phyloP scores from a whole-genome alignment of 2,797 vertebrate species.

The Manis crassicaudata region DNA sequence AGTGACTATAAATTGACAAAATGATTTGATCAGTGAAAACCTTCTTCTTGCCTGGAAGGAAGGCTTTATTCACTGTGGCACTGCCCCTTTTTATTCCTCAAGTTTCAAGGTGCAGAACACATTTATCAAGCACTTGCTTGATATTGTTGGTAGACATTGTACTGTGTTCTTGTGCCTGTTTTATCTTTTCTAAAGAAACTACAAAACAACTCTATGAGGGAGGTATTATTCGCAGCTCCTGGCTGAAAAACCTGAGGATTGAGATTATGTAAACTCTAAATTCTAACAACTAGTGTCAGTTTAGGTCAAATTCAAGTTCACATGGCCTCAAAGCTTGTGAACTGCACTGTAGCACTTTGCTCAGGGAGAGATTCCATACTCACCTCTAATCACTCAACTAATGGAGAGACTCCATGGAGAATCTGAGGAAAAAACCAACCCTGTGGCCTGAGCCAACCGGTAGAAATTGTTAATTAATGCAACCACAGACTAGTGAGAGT shows the following conservation, averaged over 20 bases:
- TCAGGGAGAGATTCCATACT: not conserved
- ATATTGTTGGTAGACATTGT: not conserved
- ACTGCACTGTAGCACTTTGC: not conserved
- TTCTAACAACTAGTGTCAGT: not conserved
- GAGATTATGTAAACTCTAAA: not conserved
- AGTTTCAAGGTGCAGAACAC: not conserved
- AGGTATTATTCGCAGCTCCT: not conserved
- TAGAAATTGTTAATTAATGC: conserved; percentile 73
- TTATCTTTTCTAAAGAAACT: conserved; percentile 32
- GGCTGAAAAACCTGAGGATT: not conserved
- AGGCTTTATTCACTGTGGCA: not conserved
- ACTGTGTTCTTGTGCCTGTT: not conserved
- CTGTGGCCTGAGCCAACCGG: conserved; percentile 64
- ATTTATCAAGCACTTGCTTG: not conserved
- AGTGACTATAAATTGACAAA: not conserved
- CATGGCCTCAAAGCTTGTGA: not conserved
- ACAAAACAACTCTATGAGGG: not conserved
- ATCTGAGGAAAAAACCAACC: conserved; percentile 44
- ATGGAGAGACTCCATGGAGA: not conserved
- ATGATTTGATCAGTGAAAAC: not conserved
- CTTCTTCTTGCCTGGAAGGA: not conserved
- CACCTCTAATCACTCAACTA: not conserved
- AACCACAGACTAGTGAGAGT: conserved; percentile 66
- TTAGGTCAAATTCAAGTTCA: not conserved
- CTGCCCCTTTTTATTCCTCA: not conserved